Conservation (phyloP, 2,888 invertebrate species). For the Calliscelio sp. region DNA sequence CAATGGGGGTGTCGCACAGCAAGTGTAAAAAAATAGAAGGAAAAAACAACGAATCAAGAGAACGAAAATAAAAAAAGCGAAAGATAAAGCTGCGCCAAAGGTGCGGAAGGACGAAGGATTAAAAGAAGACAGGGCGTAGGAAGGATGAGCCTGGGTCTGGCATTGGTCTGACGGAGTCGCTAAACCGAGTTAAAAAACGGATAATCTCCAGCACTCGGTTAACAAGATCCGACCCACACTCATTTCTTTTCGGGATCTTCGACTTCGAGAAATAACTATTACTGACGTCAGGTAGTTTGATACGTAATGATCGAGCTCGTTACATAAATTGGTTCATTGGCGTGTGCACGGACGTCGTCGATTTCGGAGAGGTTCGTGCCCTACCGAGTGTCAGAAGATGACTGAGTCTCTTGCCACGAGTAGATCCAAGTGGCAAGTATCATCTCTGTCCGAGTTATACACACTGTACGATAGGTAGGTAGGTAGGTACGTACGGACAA, state of each 20-base stretch:
- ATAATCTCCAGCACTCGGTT: constrained; percentile 33
- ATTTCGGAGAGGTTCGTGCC: constrained; percentile 71
- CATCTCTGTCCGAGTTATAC: constrained; percentile 82
- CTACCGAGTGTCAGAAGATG: constrained; percentile 83
- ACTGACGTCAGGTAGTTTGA: constrained; percentile 26
- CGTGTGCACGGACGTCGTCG: constrained; percentile 19
- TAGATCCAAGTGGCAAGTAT: constrained; percentile 78
- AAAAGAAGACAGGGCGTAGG: constrained; percentile 54
- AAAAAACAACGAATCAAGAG: background rate
- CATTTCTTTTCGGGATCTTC: constrained; percentile 33
- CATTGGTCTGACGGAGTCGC: constrained; percentile 38
- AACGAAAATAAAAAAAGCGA: constrained; percentile 72
- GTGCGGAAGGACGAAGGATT: too few relatives aligned
- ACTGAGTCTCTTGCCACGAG: constrained; percentile 79
- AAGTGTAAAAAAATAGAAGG: too few relatives aligned
- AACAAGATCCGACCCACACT: constrained; percentile 56
- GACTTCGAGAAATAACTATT: constrained; percentile 13
- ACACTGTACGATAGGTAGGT: constrained; percentile 78
- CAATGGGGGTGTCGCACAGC: too few relatives aligned
- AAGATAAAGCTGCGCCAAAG: constrained; percentile 50
- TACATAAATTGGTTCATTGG: constrained; percentile 44
- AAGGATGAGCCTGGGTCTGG: constrained; percentile 6
- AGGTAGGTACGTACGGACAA: constrained; percentile 75
- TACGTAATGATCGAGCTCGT: constrained; percentile 28
- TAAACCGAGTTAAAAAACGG: constrained; percentile 23